Conservation (phyloP, 2,888 invertebrate species). For the Pyrrhia umbra region DNA sequence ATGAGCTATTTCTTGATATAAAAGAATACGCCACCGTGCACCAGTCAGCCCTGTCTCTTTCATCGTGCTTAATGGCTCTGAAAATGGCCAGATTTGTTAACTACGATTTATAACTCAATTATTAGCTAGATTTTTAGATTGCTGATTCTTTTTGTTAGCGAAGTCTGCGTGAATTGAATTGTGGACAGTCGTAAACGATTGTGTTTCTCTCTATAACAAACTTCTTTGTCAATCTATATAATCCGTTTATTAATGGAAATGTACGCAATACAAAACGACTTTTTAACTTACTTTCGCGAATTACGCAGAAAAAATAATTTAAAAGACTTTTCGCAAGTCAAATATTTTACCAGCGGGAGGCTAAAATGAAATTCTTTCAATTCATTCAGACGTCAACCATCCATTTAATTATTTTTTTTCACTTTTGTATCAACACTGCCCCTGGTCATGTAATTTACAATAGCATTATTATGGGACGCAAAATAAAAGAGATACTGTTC, state of each 20-base stretch:
- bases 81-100: constrained; percentile 63
- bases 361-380: constrained; percentile 11
- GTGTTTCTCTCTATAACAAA: constrained; percentile 29
- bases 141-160: constrained; percentile 37
- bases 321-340: constrained; percentile 2
- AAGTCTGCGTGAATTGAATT: constrained; percentile 27
- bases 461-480: constrained; percentile 43
- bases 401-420: constrained; percentile 44
- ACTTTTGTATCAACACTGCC: constrained; percentile 44
- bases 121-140: constrained; percentile 58
- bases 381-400: constrained; percentile 14
- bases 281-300: constrained; percentile 24
- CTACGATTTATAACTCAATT: constrained; percentile 64
- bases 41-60: constrained; percentile 54
- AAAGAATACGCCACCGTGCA: constrained; percentile 54
- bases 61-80: constrained; percentile 66
- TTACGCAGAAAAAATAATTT: constrained; percentile 17
- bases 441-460: constrained; percentile 27
- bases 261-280: constrained; percentile 12
- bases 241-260: constrained; percentile 9
- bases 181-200: constrained; percentile 33
- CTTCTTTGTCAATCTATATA: constrained; percentile 22
- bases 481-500: constrained; percentile 61
- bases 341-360: not conserved
- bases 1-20: constrained; percentile 61